Conservation (phyloP, 1,140 invertebrate genomes). For the Latrodectus geometricus region DNA sequence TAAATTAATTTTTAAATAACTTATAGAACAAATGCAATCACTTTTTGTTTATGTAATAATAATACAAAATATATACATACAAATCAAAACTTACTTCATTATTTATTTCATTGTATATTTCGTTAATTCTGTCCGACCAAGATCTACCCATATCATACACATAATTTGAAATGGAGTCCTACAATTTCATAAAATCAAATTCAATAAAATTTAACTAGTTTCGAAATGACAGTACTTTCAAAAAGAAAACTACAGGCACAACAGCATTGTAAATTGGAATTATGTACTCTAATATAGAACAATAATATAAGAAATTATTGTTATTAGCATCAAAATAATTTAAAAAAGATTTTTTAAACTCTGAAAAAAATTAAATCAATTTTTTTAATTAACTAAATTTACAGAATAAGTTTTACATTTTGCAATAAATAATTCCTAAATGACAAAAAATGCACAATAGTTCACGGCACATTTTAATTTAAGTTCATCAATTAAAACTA, state of each 20-base stretch:
- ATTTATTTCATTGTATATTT: constrained; percentile 14
- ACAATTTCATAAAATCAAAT: neutral
- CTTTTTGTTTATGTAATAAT: neutral
- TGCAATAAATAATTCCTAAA: no score
- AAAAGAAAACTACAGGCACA: neutral
- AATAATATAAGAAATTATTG: neutral
- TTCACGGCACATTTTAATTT: no score
- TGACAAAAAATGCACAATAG: no score
- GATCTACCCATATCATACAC: constrained; percentile 1
- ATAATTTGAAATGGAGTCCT: constrained; percentile 30
- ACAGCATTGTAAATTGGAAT: neutral
- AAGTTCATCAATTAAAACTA: no score
- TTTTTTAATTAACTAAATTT: no score
- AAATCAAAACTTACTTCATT: constrained; percentile 11
- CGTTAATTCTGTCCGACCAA: constrained; percentile 21
- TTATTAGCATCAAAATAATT: neutral
- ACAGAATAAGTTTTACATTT: no score
- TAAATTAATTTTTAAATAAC: no score
- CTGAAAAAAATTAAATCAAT: no score
- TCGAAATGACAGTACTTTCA: neutral
- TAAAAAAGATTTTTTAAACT: neutral
- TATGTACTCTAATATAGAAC: neutral
- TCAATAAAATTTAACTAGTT: neutral
- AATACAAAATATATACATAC: neutral
- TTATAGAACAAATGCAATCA: neutral